Evolutionary conservation across 1,140 invertebrate species (phyloP).

Genomic region (Drosophila lacteicornis): DNA sequence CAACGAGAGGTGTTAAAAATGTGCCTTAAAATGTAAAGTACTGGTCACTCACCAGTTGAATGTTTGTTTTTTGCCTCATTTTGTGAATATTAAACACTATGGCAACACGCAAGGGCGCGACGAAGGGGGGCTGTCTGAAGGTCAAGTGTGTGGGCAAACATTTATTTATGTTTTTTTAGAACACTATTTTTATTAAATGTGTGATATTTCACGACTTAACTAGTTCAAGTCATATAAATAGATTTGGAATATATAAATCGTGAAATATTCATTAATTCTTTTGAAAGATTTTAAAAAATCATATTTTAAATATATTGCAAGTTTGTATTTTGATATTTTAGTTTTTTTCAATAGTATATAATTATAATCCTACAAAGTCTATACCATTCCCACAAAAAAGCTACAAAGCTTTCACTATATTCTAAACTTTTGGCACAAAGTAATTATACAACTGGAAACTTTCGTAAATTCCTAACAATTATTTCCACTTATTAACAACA

Average conservation of each 20-base stretch:
- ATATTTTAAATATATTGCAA: too few relatives aligned
- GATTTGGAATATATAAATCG: too few relatives aligned
- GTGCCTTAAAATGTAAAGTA: background rate
- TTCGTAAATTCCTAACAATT: background rate
- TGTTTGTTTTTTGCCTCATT: background rate
- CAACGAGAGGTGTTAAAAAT: background rate
- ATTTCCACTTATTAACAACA: background rate
- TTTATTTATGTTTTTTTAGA: background rate
- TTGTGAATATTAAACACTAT: background rate
- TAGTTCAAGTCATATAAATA: too few relatives aligned
- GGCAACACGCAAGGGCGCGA: conserved; percentile 6
- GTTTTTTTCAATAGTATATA: too few relatives aligned
- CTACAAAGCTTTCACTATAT: too few relatives aligned
- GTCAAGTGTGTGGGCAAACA: background rate
- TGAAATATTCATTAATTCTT: too few relatives aligned
- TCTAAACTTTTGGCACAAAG: too few relatives aligned
- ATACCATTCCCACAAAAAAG: too few relatives aligned
- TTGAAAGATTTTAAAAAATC: too few relatives aligned
- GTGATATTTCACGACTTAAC: too few relatives aligned
- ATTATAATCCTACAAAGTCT: too few relatives aligned
- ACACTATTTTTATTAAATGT: background rate
- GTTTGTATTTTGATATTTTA: too few relatives aligned
- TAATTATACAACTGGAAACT: background rate
- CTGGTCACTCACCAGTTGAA: conserved; percentile 1
- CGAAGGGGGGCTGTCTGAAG: background rate